These are phyloP conservation scores for Ladona fulva DNA, from an alignment of 1,140 invertebrate genomes.

Conservation along the genomic window DNA sequence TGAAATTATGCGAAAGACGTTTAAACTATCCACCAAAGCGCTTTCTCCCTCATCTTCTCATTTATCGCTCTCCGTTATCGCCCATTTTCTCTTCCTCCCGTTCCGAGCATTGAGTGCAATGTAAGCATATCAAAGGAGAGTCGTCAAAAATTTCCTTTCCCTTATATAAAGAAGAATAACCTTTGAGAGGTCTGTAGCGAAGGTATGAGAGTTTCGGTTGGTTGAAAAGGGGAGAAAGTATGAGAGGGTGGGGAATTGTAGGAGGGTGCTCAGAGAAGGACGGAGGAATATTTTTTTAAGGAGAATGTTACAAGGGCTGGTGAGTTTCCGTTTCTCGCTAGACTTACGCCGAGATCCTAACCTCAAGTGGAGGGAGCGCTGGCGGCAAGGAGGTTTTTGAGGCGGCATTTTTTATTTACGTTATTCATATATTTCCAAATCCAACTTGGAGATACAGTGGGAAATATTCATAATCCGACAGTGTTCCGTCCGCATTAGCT, in stretches of 20 bases:
- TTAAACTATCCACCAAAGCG: background rate
- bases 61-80: background rate
- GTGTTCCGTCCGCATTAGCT: too few relatives aligned
- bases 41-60: background rate
- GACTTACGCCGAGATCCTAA: background rate
- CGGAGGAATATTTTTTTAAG: background rate
- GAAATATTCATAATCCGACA: too few relatives aligned
- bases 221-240: background rate
- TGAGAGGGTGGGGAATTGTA: background rate
- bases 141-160: background rate
- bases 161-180: background rate
- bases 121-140: background rate
- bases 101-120: background rate
- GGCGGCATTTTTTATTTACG: too few relatives aligned
- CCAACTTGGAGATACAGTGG: too few relatives aligned
- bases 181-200: background rate
- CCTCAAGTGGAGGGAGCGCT: background rate
- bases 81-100: background rate
- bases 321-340: background rate
- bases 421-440: too few relatives aligned
- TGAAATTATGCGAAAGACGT: too few relatives aligned
- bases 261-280: background rate
- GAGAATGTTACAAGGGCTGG: background rate
- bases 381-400: background rate
- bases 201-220: background rate